Evolutionary conservation across 30 jellyfish, hydroid and myxozoan species (phyloP), one percentile per base, ranked within the genome.

Genomic region (Chrysaora quinquecirrha): DNA sequence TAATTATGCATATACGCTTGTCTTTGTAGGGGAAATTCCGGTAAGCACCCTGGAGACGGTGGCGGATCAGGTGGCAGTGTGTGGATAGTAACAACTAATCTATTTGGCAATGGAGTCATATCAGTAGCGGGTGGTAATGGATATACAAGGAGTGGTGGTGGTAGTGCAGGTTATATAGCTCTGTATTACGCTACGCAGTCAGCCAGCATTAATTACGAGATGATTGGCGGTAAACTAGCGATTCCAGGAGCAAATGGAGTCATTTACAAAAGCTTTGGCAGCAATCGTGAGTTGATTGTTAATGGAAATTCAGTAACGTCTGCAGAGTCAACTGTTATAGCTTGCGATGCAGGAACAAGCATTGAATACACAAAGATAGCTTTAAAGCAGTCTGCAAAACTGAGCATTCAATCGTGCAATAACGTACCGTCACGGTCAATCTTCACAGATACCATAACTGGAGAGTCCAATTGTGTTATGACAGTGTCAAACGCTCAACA

Each of bases 11-110:
- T n/a, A n/a, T n/a, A n/a, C n/a, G n/a, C n/a, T n/a, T n/a, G n/a
- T n/a, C n/a, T n/a, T 30, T 46, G 0, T 65, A 82, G 93, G 32
- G 93, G 93, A 48, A 82, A 62, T 50, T 56, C 23, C 3, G 93
- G 93, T 10, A 56, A n/a, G 22, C 93, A 82, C 33, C 93, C 93
- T 19, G 93, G 93, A 1, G 93, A 82, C 56, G 93, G 93, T 25
- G 93, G 93, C 12, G 93, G 93, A 20, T 71, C 93, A 1, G 93
- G 93, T 1, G 93, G 93, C 38, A 82, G 93, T 48, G 29, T 82
- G 1, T 82, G 80, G 93, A 70, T 82, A 0, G 28, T 33, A 4
- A 61, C 93, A 2, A 69, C 93, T 1, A 34, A 27, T 7, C 66
- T 56, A 24, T 43, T 2, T 34, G 93, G 93, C 64, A 52, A 43